Conservation (phyloP, 2,797 vertebrate species). For the Micromesistius poutassou region DNA sequence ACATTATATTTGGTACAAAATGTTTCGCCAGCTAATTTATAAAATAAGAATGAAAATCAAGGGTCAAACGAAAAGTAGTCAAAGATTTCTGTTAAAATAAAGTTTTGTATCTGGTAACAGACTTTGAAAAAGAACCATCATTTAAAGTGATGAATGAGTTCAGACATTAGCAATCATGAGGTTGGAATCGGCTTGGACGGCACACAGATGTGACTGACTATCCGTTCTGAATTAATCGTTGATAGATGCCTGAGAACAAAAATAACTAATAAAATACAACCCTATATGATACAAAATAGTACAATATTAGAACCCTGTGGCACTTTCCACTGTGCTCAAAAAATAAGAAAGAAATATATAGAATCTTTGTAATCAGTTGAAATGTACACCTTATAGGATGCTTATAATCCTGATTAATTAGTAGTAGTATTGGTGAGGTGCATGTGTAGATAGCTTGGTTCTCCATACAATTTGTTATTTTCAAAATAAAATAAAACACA, state of each 20-base stretch:
- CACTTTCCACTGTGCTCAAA: background rate
- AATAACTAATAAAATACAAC: background rate
- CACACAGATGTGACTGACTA: background rate
- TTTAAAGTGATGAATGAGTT: conserved; percentile 17
- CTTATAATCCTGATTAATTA: conserved; percentile 42
- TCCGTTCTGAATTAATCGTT: background rate
- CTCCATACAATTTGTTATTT: conserved; percentile 50
- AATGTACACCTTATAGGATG: conserved; percentile 11
- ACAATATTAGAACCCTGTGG: background rate
- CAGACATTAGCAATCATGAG: conserved; percentile 10
- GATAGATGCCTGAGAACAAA: conserved; percentile 1
- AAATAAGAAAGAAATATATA: conserved; percentile 4
- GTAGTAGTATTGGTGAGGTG: conserved; percentile 31
- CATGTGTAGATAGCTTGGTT: conserved; percentile 54
- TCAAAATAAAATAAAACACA: background rate
- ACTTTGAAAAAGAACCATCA: conserved; percentile 12
- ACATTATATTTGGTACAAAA: conserved; percentile 42
- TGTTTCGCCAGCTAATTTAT: conserved; percentile 13
- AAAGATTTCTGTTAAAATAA: conserved; percentile 13
- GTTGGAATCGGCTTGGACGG: conserved; percentile 4
- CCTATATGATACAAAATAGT: background rate
- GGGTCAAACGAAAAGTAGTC: conserved; percentile 1
- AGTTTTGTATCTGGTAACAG: conserved; percentile 15
- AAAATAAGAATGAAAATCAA: conserved; percentile 17
- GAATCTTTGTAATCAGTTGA: conserved; percentile 3